Conservation (phyloP, 2,888 invertebrate genomes). For the Amphipyra tragopoginis region DNA sequence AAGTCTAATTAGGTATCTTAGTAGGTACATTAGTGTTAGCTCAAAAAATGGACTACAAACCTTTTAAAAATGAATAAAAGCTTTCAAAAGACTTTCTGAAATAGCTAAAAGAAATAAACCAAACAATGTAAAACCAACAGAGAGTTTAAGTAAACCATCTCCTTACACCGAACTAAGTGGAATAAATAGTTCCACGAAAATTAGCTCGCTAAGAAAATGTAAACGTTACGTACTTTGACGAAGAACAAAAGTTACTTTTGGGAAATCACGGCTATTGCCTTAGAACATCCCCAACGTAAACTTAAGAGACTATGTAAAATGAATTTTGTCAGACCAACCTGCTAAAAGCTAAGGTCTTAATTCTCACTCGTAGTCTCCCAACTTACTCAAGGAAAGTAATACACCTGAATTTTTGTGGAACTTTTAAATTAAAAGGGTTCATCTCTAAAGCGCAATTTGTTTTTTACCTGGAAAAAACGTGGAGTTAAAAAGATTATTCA, state of each 20-base stretch:
- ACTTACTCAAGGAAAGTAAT: slow-evolving; percentile 20
- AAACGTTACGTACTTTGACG: slow-evolving; percentile 44
- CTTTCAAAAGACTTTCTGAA: not conserved
- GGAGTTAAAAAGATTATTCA: slow-evolving; percentile 27
- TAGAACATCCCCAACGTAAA: slow-evolving; percentile 52
- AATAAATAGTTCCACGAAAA: slow-evolving; percentile 48
- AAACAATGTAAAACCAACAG: not conserved
- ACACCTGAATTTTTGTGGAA: not conserved
- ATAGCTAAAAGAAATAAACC: not conserved
- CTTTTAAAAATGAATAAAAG: not conserved
- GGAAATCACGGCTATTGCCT: slow-evolving; percentile 63
- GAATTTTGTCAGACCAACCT: slow-evolving; percentile 28
- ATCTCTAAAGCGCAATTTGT: slow-evolving; percentile 9
- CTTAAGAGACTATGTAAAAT: slow-evolving; percentile 41
- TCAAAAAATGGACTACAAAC: too few relatives aligned
- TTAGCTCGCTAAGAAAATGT: slow-evolving; percentile 39
- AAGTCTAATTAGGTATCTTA: too few relatives aligned
- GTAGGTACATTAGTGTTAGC: too few relatives aligned
- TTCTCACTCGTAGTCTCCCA: slow-evolving; percentile 7
- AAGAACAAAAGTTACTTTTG: slow-evolving; percentile 58
- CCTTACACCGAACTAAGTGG: slow-evolving; percentile 18
- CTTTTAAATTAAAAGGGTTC: slow-evolving; percentile 28
- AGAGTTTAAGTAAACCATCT: slow-evolving; percentile 7
- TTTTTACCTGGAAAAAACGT: slow-evolving; percentile 21
- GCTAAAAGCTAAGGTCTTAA: slow-evolving; percentile 16